These are phyloP conservation scores for Morpho achilles DNA, from an alignment of 2,888 invertebrate species.

Conservation along the genomic window DNA sequence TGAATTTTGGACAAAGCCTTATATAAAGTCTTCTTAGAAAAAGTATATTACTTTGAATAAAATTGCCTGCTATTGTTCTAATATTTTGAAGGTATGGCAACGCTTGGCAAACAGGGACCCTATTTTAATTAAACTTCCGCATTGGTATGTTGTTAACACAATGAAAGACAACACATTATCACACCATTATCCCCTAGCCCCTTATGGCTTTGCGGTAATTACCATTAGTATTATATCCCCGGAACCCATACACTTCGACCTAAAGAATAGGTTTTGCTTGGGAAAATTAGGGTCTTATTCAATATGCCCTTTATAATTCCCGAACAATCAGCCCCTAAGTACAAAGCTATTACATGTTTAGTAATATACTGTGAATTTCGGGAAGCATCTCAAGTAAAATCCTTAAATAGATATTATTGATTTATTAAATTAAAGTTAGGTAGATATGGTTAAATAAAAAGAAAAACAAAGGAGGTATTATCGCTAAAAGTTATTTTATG, in stretches of 20 bases:
- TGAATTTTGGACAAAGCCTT: no score
- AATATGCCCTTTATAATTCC: conserved; percentile 18
- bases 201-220: conserved; percentile 22
- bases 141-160: conserved; percentile 20
- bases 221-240: conserved; percentile 26
- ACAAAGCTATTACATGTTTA: neutral
- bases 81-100: neutral
- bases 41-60: no score
- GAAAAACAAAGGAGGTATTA: no score
- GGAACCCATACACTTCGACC: neutral
- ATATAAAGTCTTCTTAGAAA: no score
- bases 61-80: no score
- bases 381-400: no score
- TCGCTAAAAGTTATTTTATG: no score
- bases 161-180: conserved; percentile 25
- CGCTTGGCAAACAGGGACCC: neutral
- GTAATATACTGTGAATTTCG: no score
- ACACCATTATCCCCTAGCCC: conserved; percentile 22
- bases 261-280: conserved; percentile 29
- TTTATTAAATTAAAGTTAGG: no score
- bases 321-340: neutral
- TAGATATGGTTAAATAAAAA: no score
- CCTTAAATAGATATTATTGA: no score
- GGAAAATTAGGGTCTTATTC: conserved; percentile 33
- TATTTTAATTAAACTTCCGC: conserved; percentile 20